Evolutionary conservation across 2,888 invertebrate genomes (phyloP), one percentile per base, ranked within the genome.

Genomic region (Campoletis raptor): DNA sequence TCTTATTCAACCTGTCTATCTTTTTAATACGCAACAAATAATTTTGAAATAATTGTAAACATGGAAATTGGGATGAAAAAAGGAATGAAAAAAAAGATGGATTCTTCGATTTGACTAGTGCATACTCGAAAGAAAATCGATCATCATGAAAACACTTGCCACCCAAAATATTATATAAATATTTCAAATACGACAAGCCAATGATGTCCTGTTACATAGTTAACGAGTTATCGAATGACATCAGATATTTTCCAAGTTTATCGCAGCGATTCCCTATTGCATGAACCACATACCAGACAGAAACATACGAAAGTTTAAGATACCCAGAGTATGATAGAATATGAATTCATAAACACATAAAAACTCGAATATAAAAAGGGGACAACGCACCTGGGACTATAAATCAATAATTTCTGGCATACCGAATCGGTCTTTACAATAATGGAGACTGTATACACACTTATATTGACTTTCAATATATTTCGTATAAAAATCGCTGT

Each of bases 221-320:
- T 81, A 78, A 72, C 81, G 54, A 85, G 72, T 81, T 81, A 66
- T 54, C 73, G 72, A 72, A 48, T 61, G 77, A 73, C 77, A 85
- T 64, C 66, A 36, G 81, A 85, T 85, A 70, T 81, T 81, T 81
- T 77, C 36, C 36, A 54, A 70, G 76, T 81, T 45, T 77, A 69
- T 57, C 42, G 42, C 15, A 21, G 18, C 70, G 15, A 52, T 24
- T 24, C 70, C 48, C 21, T 18, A 57, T 67, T 54, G 30, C 79
- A 36, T 72, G 83, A 45, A 77, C 54, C n/a, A 61, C 81, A 61
- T 2, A 30, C 30, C 30, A 21, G 70, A 67, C 42, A 67, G n/a
- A n/a, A 18, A 82, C 66, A 40, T 54, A 45, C 8, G 52, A 83
- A 83, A 54, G 67, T 79, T 12, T 4, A 57, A 18, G n/a, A 1